Base-by-base conservation (phyloP, 92 coral and sea anemone species). In the Diadumene lineata region DNA sequence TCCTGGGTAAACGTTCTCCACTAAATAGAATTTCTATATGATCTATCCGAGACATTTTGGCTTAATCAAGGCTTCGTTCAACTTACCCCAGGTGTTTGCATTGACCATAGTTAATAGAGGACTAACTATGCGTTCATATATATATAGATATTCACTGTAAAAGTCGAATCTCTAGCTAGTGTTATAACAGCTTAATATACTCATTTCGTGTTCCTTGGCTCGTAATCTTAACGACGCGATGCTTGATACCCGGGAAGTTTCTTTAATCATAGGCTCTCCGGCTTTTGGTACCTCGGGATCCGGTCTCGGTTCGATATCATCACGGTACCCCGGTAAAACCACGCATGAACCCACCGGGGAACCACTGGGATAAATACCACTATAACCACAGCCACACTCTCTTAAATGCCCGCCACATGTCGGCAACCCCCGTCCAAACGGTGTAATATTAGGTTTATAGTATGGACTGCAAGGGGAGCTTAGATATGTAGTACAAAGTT, bases 151-250 rank as follows among this genome's bases (percentile, higher is more conserved):
- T 53, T 13, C 58, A 16, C 10, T 53, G 24, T 16, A 13, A 9
- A 53, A 11, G 28, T 6, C 3, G 18, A 29, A 27, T 43, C 60
- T 60, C 79, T 60, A 87, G 73, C 70, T 81, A 3, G 85, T 67
- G 64, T 75, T 79, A 25, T 82, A 74, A 44, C 77, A 84, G 34
- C 85, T 93, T 38, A 88, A 76, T 43, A 91, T 44, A 50, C 77
- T 89, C 73, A 92, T 81, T 78, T 96, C 96, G 53, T 92, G 97
- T 75, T 96, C 99, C 74, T 96, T 96, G 4, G 99, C 99, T 64
- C 94, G 85, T 65, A 86, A 84, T 34, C 99, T 86, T 43, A 96
- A 80, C 0, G 97, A 86, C 11, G 89, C 91, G 56, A 96, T 96
- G 72, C 99, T 96, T 7, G 99, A 89, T 17, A 82, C 92, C 29